phyloP scores from a whole-genome alignment of 2,113 vertebrate species.

The Heterochromis multidens region DNA sequence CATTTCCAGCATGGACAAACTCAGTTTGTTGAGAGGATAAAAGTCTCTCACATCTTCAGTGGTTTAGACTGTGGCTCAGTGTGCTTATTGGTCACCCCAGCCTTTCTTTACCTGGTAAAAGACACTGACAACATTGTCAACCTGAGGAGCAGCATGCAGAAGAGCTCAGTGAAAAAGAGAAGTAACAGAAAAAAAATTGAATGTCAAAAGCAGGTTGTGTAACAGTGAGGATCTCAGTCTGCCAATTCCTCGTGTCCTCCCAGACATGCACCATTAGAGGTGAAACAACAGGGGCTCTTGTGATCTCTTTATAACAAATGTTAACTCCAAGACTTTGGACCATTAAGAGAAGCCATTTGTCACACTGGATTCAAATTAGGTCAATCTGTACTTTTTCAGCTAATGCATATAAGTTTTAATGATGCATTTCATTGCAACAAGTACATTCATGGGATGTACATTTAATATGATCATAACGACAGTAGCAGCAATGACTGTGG shows the following conservation, averaged over 20 bases:
- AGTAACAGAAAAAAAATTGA: background rate
- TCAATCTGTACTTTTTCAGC: background rate
- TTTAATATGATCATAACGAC: background rate
- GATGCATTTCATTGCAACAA: conserved; percentile 5
- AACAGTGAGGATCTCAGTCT: background rate
- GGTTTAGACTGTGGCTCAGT: background rate
- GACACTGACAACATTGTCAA: background rate
- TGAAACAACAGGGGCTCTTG: conserved; percentile 28
- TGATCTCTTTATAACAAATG: conserved; percentile 27
- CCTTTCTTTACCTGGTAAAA: conserved; percentile 9
- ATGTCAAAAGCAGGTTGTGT: background rate
- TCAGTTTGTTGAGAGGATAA: background rate
- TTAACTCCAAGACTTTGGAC: conserved; percentile 15
- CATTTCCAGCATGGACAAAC: background rate
- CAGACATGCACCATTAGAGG: conserved; percentile 49
- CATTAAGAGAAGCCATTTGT: conserved; percentile 34
- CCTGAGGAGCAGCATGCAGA: background rate
- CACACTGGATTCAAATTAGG: background rate
- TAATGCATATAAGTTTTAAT: background rate
- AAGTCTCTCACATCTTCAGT: conserved; percentile 12
- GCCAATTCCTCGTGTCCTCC: conserved; percentile 18
- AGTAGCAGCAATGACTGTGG: background rate
- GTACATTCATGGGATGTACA: background rate
- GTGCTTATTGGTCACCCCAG: conserved; percentile 3
- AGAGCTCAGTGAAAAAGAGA: background rate